Evolutionary conservation across 2,888 invertebrate genomes (phyloP).

Genomic region (Cremastinae sp.): DNA sequence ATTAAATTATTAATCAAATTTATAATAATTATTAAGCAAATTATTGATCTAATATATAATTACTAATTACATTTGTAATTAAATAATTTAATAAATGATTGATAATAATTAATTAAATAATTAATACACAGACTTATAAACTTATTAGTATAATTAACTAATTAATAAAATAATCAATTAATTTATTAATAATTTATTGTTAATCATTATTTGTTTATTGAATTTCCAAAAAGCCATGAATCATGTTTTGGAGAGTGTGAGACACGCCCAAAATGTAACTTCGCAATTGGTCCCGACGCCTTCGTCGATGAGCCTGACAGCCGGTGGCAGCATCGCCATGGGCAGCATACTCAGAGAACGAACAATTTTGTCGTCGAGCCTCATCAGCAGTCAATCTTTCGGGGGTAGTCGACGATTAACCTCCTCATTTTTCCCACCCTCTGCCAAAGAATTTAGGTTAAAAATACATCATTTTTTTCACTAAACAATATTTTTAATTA

Average conservation of each 20-base stretch:
- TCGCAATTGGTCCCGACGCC: conserved; percentile 57
- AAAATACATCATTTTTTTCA: conserved; percentile 16
- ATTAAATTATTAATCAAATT: no score
- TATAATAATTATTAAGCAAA: no score
- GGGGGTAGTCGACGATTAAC: conserved; percentile 62
- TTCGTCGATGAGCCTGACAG: conserved; percentile 64
- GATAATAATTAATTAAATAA: no score
- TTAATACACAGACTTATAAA: no score
- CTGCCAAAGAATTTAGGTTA: conserved; percentile 51
- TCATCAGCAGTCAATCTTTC: conserved; percentile 57
- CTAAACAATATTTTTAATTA: no score
- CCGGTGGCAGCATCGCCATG: conserved; percentile 57
- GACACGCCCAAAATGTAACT: conserved; percentile 61
- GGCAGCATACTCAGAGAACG: conserved; percentile 44
- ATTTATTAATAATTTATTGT: no score
- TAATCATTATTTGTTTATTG: neutral
- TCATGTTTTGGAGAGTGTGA: conserved; percentile 66
- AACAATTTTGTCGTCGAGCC: conserved; percentile 60
- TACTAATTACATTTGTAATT: no score
- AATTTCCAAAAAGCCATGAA: conserved; percentile 59
- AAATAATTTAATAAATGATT: no score
- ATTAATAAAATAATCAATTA: no score
- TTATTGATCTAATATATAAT: no score
- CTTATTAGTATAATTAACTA: no score
- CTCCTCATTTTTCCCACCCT: conserved; percentile 38